A percentile compares a stretch with the other conserved stretches of the same genome.
Conservation (phyloP, 2,888 invertebrate species). For the Sarcophaga carnaria region DNA sequence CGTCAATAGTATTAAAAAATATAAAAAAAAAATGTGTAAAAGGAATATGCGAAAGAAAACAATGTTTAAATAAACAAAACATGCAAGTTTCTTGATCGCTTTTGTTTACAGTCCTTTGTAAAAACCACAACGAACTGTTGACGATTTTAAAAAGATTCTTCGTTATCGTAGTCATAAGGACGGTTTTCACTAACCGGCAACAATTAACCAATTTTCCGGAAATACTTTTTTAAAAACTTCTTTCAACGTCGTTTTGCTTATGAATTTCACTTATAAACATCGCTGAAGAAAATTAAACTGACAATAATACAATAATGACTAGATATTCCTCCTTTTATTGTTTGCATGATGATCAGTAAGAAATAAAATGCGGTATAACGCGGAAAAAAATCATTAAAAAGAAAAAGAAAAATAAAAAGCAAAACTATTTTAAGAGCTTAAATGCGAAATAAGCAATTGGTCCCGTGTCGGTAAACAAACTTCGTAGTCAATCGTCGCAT, state of each 20-base stretch:
- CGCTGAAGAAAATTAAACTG: not conserved
- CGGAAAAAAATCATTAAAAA: conserved; percentile 3
- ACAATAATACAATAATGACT: not conserved
- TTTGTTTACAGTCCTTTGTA: not conserved
- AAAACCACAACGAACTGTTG: conserved; percentile 22
- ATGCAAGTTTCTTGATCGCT: too few relatives aligned
- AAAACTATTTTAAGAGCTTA: conserved; percentile 12
- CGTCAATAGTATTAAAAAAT: too few relatives aligned
- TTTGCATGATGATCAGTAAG: not conserved
- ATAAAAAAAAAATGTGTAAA: too few relatives aligned
- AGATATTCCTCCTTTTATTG: too few relatives aligned
- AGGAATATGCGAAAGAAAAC: too few relatives aligned
- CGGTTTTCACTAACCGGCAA: not conserved
- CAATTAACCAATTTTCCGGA: not conserved
- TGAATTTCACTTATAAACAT: too few relatives aligned
- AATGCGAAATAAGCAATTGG: not conserved
- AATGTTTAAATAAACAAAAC: conserved; percentile 39
- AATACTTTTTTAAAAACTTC: too few relatives aligned
- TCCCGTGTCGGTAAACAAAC: too few relatives aligned
- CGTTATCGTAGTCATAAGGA: not conserved
- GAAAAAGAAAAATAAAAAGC: not conserved
- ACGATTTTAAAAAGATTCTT: not conserved
- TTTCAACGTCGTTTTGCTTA: too few relatives aligned
- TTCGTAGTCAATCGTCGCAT: not conserved
- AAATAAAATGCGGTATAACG: not conserved